Conservation (phyloP, 92 coral and sea anemone species). For the Galaxea fascicularis region DNA sequence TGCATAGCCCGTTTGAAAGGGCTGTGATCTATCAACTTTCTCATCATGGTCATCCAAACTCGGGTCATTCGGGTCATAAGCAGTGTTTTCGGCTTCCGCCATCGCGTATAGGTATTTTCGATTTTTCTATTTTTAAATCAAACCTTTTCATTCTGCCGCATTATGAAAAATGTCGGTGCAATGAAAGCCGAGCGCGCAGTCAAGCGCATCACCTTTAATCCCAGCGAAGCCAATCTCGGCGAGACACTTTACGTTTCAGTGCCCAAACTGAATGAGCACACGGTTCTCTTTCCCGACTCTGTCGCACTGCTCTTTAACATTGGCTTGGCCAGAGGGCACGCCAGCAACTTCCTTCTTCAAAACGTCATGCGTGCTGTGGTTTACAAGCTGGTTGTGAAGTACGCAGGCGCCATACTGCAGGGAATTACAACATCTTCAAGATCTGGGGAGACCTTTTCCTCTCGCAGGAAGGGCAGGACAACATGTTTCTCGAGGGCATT, state of each 20-base stretch:
- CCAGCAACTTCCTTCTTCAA: slow-evolving; percentile 5
- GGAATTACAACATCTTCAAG: not conserved
- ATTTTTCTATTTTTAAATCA: not conserved
- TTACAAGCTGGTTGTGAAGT: no score
- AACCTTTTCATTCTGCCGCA: not conserved
- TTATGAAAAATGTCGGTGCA: no score
- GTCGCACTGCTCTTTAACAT: slow-evolving; percentile 1
- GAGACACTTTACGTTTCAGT: no score
- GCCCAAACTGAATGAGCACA: slow-evolving; percentile 34
- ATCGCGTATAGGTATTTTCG: not conserved
- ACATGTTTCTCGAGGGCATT: no score
- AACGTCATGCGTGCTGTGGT: slow-evolving; percentile 28
- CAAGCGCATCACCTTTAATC: no score
- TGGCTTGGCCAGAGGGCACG: not conserved
- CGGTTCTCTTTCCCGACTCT: slow-evolving; percentile 15
- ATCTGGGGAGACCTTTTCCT: no score
- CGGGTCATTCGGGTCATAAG: not conserved
- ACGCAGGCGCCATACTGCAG: no score
- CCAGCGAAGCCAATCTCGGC: no score
- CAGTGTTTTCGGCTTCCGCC: not conserved
- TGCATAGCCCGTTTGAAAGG: not conserved
- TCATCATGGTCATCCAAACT: not conserved
- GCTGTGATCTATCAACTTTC: not conserved
- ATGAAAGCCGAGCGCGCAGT: no score
- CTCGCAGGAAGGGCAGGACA: no score